These are phyloP conservation scores for Pyrrhosoma nymphula DNA, from an alignment of 2,888 invertebrate species.

Conservation along the genomic window DNA sequence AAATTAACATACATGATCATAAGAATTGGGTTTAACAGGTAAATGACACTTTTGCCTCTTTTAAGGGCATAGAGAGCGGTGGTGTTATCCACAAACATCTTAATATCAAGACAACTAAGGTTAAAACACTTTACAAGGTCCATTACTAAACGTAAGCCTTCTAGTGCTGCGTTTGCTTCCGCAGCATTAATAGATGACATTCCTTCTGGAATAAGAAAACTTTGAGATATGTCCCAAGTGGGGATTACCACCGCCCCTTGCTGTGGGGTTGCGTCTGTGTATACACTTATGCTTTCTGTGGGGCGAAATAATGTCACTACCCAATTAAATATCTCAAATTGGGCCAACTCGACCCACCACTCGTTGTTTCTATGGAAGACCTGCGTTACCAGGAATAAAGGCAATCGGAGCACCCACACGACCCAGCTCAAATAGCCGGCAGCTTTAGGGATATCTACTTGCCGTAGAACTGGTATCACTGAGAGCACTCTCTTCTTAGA, in stretches of 20 bases:
- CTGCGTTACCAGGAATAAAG: background rate
- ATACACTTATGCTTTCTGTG: background rate
- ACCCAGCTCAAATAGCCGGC: background rate
- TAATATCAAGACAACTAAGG: background rate
- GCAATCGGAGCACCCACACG: background rate
- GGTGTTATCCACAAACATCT: background rate
- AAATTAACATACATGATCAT: background rate
- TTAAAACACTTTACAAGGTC: background rate
- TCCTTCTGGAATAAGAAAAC: background rate
- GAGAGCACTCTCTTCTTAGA: background rate
- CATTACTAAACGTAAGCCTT: background rate
- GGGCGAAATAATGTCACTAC: background rate
- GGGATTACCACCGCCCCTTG: background rate
- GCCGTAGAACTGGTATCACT: background rate
- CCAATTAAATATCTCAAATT: background rate
- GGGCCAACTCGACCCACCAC: background rate
- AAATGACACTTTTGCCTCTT: background rate
- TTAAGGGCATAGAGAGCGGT: background rate
- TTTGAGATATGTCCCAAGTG: too few species aligned
- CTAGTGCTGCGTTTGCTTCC: background rate
- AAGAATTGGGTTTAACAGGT: background rate
- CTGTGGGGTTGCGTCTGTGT: background rate
- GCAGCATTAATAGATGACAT: background rate
- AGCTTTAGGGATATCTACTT: background rate
- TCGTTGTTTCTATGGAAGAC: background rate